Evolutionary conservation across 2,888 invertebrate genomes (phyloP).

Genomic region (Eupithecia insigniata): DNA sequence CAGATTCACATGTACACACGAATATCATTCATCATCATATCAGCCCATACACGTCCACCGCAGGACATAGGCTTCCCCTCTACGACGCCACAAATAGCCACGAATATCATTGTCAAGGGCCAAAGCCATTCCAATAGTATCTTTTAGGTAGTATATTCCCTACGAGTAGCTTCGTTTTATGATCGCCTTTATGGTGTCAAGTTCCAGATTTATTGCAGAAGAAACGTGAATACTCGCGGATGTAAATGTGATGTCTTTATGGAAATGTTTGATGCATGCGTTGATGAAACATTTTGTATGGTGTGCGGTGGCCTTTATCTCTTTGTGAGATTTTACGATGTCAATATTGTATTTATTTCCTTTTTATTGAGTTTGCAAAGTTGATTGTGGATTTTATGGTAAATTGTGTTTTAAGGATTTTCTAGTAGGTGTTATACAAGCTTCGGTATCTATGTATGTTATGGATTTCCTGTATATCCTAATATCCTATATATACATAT

Average conservation of each 20-base stretch:
- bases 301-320: slow-evolving; percentile 22
- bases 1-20: neutral
- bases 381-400: slow-evolving; percentile 1
- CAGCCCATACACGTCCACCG: no score
- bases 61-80: no score
- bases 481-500: no score
- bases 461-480: no score
- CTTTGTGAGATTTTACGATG: slow-evolving; percentile 16
- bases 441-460: no score
- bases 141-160: slow-evolving; percentile 18
- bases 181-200: slow-evolving; percentile 46
- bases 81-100: no score
- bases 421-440: neutral
- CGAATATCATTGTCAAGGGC: neutral
- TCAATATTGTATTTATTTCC: slow-evolving; percentile 9
- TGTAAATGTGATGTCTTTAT: slow-evolving; percentile 37
- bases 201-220: slow-evolving; percentile 46
- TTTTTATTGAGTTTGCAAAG: slow-evolving; percentile 10
- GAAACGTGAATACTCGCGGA: slow-evolving; percentile 42
- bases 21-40: no score
- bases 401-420: neutral
- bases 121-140: neutral
- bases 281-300: slow-evolving; percentile 26
- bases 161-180: slow-evolving; percentile 38
- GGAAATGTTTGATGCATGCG: slow-evolving; percentile 32